Conservation (phyloP, 2,888 invertebrate genomes). For the Rambutsinella grinnellia region DNA sequence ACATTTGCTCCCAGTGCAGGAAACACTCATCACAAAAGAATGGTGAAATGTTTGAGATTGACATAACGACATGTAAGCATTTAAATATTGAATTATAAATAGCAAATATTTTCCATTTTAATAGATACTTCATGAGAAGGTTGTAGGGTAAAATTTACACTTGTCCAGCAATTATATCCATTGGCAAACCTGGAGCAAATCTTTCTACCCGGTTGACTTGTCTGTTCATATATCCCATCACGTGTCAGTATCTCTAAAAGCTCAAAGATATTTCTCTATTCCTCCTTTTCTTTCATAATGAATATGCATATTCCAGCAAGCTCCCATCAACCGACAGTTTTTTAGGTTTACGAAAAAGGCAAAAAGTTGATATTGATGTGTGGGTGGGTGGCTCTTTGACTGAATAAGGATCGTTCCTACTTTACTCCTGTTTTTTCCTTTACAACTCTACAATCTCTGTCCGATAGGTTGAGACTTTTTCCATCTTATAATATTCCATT, state of each 20-base stretch:
- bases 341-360: slow-evolving; percentile 34
- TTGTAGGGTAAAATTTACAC: no score
- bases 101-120: neutral
- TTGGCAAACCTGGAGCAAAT: no score
- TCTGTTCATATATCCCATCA: no score
- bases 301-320: no score
- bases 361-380: slow-evolving; percentile 48
- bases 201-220: no score
- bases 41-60: slow-evolving; percentile 64
- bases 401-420: slow-evolving; percentile 9
- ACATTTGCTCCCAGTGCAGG: slow-evolving; percentile 18
- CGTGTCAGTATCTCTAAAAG: no score
- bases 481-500: neutral
- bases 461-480: neutral
- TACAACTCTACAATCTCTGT: neutral
- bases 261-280: no score
- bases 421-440: neutral
- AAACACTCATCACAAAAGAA: slow-evolving; percentile 50
- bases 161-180: no score
- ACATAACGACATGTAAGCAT: slow-evolving; percentile 55
- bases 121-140: no score
- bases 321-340: neutral
- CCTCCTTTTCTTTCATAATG: no score
- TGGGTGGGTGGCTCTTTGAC: slow-evolving; percentile 33
- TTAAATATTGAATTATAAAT: no score